Base-by-base conservation (phyloP, 2,888 invertebrate genomes). In the Labia minor region DNA sequence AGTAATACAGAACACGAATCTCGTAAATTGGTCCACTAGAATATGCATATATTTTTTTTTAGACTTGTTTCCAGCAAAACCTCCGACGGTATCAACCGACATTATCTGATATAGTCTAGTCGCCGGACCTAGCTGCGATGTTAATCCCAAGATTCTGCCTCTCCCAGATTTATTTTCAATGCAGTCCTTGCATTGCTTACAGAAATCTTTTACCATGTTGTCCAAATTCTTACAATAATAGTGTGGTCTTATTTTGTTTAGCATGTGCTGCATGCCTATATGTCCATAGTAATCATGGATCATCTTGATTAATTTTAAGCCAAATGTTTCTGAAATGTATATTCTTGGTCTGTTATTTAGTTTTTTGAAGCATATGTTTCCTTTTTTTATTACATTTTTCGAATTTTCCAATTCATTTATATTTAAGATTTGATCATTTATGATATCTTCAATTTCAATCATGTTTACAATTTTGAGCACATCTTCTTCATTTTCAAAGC, bases 21-120 rank as follows among this genome's bases (percentile, higher is more conserved):
- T 69, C 19, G 73, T 72, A 62, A 73, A 72, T 61, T 73, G 72
- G 61, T 74, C 72, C 20, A 71, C 70, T 21, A 70, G 19, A 61
- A 73, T 63, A 68, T 74, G 74, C 20, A 74, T 19, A 63, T 73
- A 74, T 71, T 65, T 73, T 70, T 74, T 74, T 69, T 72, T 71
- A 6, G 72, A 72, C 61, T 71, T 65, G 20, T 69, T 66, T 1
- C 72, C 72, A 18, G 72, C 72, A 67, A 74, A 71, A 8, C 74
- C 73, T 21, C 73, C 74, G 61, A 74, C 73, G 2, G 73, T 74
- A 63, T 74, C 74, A 10, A 74, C 67, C 6, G 73, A 73, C 3
- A 73, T 65, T 66, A 74, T 73, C 69, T 74, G 71, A 67, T 72
- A 72, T 10, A 72, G 73, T 21, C 71, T 63, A 49, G 67, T 67